Evolutionary conservation across 2,888 invertebrate species (phyloP).

Genomic region (Lasius fuliginosus): DNA sequence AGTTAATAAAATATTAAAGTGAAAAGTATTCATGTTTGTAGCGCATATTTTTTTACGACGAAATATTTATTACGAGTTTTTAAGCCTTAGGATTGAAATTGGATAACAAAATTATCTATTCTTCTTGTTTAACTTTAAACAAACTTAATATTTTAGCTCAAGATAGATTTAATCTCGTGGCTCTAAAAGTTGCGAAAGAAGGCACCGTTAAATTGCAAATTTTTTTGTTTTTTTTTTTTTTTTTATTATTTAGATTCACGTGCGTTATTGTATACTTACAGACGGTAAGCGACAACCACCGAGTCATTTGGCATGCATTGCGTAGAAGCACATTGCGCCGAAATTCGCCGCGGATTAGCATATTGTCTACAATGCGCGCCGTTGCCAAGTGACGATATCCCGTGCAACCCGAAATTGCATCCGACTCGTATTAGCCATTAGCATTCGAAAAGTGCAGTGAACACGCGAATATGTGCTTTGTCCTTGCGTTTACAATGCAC

Average conservation of each 20-base stretch:
- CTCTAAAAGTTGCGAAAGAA: not conserved
- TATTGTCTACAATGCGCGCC: constrained; percentile 22
- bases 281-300: not conserved
- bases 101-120: not conserved
- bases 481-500: constrained; percentile 24
- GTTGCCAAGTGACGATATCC: constrained; percentile 21
- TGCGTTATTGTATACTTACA: not conserved
- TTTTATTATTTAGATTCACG: not conserved
- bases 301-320: constrained; percentile 8
- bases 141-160: not conserved
- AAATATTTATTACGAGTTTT: not conserved
- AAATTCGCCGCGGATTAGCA: constrained; percentile 39
- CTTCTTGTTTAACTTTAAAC: not conserved
- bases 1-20: not conserved
- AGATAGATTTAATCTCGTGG: not conserved
- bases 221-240: too few relatives aligned
- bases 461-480: constrained; percentile 20
- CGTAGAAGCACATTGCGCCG: not conserved
- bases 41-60: not conserved
- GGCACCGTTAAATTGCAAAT: not conserved
- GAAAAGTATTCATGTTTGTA: not conserved
- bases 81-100: not conserved
- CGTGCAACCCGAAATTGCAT: constrained; percentile 20
- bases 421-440: constrained; percentile 26
- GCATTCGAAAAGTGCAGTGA: constrained; percentile 25